Percentiles rank a stretch among this genome's conserved stretches.
Evolutionary conservation across 2,797 vertebrate species (phyloP).

Genomic region (Dicrostonyx torquatus): DNA sequence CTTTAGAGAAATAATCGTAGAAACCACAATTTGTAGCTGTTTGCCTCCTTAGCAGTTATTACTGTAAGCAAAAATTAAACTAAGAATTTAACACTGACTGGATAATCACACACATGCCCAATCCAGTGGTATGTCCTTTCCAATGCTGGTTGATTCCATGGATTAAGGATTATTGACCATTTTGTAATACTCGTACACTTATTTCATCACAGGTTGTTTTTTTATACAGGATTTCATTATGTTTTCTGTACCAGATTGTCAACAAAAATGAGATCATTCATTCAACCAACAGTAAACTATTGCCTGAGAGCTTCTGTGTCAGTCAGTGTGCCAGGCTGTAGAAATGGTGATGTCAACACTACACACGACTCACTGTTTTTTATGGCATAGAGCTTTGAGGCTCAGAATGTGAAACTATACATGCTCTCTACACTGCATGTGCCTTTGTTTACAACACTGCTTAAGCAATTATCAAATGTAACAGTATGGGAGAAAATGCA

Average conservation of each 20-base stretch:
- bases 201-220: not conserved
- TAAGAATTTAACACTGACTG: not conserved
- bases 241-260: not conserved
- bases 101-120: not conserved
- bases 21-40: not conserved
- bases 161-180: not conserved
- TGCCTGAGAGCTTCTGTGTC: not conserved
- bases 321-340: not conserved
- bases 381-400: not conserved
- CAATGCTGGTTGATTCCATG: not conserved
- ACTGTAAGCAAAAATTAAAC: not conserved
- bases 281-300: not conserved
- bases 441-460: not conserved
- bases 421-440: not conserved
- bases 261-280: not conserved
- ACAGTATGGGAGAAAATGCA: not conserved
- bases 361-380: not conserved
- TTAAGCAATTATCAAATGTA: not conserved
- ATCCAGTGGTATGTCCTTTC: not conserved
- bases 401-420: not conserved
- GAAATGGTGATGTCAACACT: not conserved
- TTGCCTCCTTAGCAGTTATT: constrained; percentile 9
- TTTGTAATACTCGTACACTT: not conserved
- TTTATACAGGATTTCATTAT: not conserved
- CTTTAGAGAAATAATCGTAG: not conserved